Base-by-base conservation (phyloP, 2,797 vertebrate genomes). In the Falco concolor region DNA sequence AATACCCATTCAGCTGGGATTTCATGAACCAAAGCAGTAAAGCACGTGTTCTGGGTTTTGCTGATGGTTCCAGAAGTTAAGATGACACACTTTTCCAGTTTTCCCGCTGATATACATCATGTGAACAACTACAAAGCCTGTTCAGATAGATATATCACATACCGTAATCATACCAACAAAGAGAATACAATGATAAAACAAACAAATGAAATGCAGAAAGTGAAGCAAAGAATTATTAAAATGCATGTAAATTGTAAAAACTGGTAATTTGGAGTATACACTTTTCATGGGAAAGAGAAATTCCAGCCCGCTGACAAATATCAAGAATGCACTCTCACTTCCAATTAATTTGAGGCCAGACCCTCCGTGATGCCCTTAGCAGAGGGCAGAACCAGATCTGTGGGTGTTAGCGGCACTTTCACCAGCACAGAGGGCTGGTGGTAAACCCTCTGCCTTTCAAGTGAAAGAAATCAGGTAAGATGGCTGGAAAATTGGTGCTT, bases 61-160 rank as follows among this genome's bases (percentile, higher is more conserved):
- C 92, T 96, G 88, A 77, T 91, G 67, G 40, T 93, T 90, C 84
- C 81, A 93, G 92, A 93, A 95, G 80, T 91, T 92, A 96, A 95
- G 70, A 95, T 10, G 45, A 70, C 47, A 49, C 56, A 65, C 44
- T 61, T 96, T 34, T 72, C 56, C 49, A 59, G 63, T 90, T 90
- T 57, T 91, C 54, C 65, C 91, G n/a, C 52, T 50, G 67, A 84
- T 88, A 57, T 9, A 25, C 50, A 81, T 60, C 75, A 77, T 34
- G 32, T 32, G 92, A 96, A 86, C 84, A 96, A 86, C 84, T 74
- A 81, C 44, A 93, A 87, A 94, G 70, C 40, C 84, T 75, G 28
- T 49, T 92, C 14, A 78, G n/a, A 75, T 90, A 94, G 91, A 91
- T 22, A 23, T 57, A 79, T 82, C 61, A 72, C 38, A 60, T 84